Conservation (phyloP, 2,797 vertebrate species). For the Balearica regulorum region DNA sequence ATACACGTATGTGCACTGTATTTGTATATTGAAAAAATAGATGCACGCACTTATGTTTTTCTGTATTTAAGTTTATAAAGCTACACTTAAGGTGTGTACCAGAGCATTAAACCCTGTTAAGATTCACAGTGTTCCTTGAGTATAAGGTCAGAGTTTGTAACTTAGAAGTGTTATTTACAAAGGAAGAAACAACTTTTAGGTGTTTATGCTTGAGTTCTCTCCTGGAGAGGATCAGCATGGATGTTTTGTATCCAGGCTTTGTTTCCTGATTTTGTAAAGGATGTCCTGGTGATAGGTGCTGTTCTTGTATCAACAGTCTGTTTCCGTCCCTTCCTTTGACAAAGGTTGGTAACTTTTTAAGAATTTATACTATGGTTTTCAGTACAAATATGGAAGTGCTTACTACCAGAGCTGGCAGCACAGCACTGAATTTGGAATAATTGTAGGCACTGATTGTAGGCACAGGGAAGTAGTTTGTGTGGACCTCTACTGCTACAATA, state of each 20-base stretch:
- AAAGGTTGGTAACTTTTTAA: neutral
- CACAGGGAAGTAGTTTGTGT: neutral
- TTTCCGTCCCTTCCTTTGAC: neutral
- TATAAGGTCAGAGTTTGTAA: neutral
- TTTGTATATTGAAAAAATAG: rapidly evolving
- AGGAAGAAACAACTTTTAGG: neutral
- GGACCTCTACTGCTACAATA: neutral
- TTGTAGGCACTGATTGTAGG: neutral
- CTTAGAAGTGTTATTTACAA: neutral
- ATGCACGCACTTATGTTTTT: rapidly evolving
- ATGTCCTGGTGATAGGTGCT: neutral
- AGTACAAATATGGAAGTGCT: neutral
- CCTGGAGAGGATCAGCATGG: neutral
- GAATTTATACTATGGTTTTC: neutral
- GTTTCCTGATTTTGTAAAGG: neutral
- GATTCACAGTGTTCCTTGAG: neutral
- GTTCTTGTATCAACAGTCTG: neutral
- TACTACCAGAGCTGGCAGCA: neutral
- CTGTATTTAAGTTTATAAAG: neutral
- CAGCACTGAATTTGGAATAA: neutral
- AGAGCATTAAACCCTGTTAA: too few relatives aligned
- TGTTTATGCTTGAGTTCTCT: neutral
- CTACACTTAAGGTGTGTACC: rapidly evolving
- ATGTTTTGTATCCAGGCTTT: neutral
- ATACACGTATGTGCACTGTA: rapidly evolving